phyloP scores from a whole-genome alignment of 2,797 vertebrate genomes.

The Premnoplex brunnescens region DNA sequence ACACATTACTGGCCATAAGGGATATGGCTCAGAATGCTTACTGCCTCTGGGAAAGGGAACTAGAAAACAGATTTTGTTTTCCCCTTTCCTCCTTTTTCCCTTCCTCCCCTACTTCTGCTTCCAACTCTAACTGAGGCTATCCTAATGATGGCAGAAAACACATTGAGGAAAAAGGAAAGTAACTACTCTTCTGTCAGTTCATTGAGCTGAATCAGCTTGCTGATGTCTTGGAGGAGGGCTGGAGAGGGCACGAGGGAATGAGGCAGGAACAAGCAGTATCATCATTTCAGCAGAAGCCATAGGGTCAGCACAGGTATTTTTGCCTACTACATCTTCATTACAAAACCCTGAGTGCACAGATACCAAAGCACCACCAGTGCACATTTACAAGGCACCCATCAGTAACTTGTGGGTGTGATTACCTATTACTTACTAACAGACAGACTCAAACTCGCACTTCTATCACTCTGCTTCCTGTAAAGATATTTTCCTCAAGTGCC shows the following conservation, averaged over 20 bases:
- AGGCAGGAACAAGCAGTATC: accelerated
- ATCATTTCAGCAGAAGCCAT: not conserved
- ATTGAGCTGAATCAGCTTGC: not conserved
- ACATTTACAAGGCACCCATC: not conserved
- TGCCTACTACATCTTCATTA: not conserved
- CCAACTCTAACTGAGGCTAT: not conserved
- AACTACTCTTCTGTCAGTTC: not conserved
- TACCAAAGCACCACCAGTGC: not conserved
- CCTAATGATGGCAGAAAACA: not conserved
- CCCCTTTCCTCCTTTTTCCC: not conserved
- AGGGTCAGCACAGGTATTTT: not conserved
- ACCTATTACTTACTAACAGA: not conserved
- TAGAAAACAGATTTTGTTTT: not conserved
- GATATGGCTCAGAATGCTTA: not conserved
- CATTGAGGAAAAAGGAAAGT: not conserved
- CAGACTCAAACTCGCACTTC: not conserved
- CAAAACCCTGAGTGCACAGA: not conserved
- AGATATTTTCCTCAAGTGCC: not conserved
- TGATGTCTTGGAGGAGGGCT: not conserved
- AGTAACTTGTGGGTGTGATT: not conserved
- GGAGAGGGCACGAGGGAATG: not conserved
- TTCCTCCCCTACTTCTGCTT: not conserved
- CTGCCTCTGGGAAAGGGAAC: not conserved
- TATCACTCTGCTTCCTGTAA: not conserved
- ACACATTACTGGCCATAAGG: not conserved